These are phyloP conservation scores for Margaritifera margaritifera DNA, from an alignment of 2,888 invertebrate genomes.

Conservation along the genomic window DNA sequence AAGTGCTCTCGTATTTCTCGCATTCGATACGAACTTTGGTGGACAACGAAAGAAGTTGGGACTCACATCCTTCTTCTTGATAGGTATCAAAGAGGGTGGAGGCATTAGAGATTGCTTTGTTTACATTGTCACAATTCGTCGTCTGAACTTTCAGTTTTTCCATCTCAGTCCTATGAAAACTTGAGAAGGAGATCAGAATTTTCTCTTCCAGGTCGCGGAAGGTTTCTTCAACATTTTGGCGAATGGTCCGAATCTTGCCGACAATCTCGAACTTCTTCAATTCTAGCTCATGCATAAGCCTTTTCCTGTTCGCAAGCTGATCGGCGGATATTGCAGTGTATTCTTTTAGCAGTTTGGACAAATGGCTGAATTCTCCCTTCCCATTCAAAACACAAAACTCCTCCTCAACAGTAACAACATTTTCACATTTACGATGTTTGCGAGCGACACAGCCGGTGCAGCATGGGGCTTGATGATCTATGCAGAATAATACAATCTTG, in stretches of 20 bases:
- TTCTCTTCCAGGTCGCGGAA: slow-evolving; percentile 22
- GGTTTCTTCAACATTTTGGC: slow-evolving; percentile 23
- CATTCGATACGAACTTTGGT: slow-evolving; percentile 20
- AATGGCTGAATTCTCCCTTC: slow-evolving; percentile 13
- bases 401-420: slow-evolving; percentile 24
- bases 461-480: slow-evolving; percentile 20
- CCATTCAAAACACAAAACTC: slow-evolving; percentile 23
- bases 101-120: slow-evolving; percentile 32
- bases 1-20: slow-evolving; percentile 20
- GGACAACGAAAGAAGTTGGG: slow-evolving; percentile 22
- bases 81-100: slow-evolving; percentile 25
- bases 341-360: slow-evolving; percentile 7
- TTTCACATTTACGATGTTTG: slow-evolving; percentile 27
- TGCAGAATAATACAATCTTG: slow-evolving; percentile 27
- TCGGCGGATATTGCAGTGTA: slow-evolving; percentile 23
- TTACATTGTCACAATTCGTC: slow-evolving; percentile 24
- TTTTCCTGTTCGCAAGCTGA: slow-evolving; percentile 19
- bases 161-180: slow-evolving; percentile 20
- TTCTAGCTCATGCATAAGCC: slow-evolving; percentile 23
- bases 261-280: slow-evolving; percentile 17
- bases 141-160: slow-evolving; percentile 15
- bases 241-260: slow-evolving; percentile 16
- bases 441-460: slow-evolving; percentile 22
- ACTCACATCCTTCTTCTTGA: slow-evolving; percentile 22
- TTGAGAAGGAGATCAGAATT: slow-evolving; percentile 23